Percentiles rank a stretch among this genome's conserved stretches.
Evolutionary conservation across 2,797 vertebrate species (phyloP).

Genomic region (Sphenopsis melanotis): DNA sequence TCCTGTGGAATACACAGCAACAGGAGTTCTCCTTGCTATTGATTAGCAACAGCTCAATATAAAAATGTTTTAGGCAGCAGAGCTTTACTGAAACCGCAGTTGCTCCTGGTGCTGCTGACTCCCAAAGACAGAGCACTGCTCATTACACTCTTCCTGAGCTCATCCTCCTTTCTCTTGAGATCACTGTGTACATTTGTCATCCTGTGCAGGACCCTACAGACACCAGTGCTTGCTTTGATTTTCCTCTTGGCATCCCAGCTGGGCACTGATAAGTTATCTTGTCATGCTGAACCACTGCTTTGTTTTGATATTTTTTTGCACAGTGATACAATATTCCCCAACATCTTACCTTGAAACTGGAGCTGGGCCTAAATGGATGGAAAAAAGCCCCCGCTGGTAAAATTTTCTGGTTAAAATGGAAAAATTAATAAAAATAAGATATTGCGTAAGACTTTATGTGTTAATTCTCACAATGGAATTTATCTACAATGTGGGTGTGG

Average conservation of each 20-base stretch:
- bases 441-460: not conserved
- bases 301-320: not conserved
- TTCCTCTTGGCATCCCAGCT: conserved; percentile 18
- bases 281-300: not conserved
- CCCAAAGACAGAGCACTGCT: not conserved
- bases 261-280: conserved; percentile 8
- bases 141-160: not conserved
- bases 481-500: not conserved
- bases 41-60: not conserved
- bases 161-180: not conserved
- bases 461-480: not conserved
- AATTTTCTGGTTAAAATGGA: not conserved
- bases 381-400: not conserved
- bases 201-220: not conserved
- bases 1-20: not conserved
- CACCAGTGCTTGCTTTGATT: conserved; percentile 6
- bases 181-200: not conserved
- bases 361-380: not conserved
- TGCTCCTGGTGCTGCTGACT: not conserved
- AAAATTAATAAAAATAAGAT: not conserved
- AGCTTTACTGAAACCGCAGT: not conserved
- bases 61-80: not conserved
- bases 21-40: not conserved
- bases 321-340: not conserved
- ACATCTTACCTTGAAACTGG: not conserved